phyloP scores from a whole-genome alignment of 2,888 invertebrate species.

The Marasmarcha lunaedactyla region DNA sequence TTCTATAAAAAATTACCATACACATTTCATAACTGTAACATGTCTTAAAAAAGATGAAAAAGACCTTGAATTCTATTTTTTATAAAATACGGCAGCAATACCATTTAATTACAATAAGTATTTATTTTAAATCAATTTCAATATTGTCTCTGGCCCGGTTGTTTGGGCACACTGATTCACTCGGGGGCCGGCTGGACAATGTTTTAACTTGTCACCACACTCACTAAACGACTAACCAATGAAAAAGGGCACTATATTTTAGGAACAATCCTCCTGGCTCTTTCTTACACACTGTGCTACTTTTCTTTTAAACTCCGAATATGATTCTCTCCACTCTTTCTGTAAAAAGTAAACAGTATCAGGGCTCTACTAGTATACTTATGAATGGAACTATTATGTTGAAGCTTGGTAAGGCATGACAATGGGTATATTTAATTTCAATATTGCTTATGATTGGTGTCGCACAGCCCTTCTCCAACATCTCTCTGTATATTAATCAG shows the following conservation, averaged over 20 bases:
- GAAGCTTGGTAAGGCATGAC: conserved; percentile 26
- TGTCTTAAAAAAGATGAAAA: conserved; percentile 69
- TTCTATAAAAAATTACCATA: conserved; percentile 61
- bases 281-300: conserved; percentile 98
- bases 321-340: conserved; percentile 99
- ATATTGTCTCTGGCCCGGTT: conserved; percentile 63
- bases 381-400: conserved; percentile 32
- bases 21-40: conserved; percentile 62
- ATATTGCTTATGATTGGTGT: conserved; percentile 21
- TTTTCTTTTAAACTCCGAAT: conserved; percentile 96
- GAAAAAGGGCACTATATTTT: conserved; percentile 73
- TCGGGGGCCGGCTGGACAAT: conserved; percentile 34
- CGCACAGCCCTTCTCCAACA: conserved; percentile 51
- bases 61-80: conserved; percentile 63
- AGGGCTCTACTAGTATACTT: conserved; percentile 56
- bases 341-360: conserved; percentile 72
- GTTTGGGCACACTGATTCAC: conserved; percentile 33
- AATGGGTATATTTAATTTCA: conserved; percentile 29
- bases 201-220: conserved; percentile 54
- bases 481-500: neutral
- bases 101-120: conserved; percentile 66
- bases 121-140: conserved; percentile 67
- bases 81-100: conserved; percentile 67
- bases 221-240: conserved; percentile 60
- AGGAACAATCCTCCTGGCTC: conserved; percentile 98